Percentiles rank a stretch among this genome's conserved stretches.
Conservation (phyloP, 2,888 invertebrate genomes). For the Nomada goodeniana region DNA sequence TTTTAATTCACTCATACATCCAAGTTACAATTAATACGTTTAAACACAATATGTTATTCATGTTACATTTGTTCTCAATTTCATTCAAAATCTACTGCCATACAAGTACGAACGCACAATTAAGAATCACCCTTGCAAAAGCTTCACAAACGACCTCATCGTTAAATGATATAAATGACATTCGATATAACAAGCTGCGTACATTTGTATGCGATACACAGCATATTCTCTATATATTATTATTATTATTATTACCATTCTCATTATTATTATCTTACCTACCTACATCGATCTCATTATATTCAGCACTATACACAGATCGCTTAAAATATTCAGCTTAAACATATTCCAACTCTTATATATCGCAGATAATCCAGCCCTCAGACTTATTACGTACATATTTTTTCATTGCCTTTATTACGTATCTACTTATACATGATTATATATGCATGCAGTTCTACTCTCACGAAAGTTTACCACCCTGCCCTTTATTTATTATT, state of each 20-base stretch:
- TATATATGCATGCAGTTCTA: conserved; percentile 78
- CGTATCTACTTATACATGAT: conserved; percentile 70
- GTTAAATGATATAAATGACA: background rate
- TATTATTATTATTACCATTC: conserved; percentile 49
- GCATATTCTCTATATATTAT: conserved; percentile 63
- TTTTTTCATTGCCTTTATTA: conserved; percentile 66
- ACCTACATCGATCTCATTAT: conserved; percentile 74
- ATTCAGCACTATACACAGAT: conserved; percentile 77
- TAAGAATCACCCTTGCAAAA: conserved; percentile 1
- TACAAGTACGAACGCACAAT: background rate
- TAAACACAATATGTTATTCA: too few species aligned
- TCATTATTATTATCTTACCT: conserved; percentile 62
- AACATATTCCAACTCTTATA: conserved; percentile 65
- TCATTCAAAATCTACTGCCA: background rate
- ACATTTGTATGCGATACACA: conserved; percentile 44
- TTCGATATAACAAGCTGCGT: conserved; percentile 57
- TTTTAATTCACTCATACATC: too few species aligned
- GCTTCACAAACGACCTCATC: background rate
- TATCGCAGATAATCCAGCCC: conserved; percentile 68
- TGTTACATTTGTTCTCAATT: too few species aligned
- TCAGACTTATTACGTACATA: conserved; percentile 61
- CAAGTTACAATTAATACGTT: too few species aligned
- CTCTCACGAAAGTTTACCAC: conserved; percentile 69
- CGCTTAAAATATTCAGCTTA: conserved; percentile 78
- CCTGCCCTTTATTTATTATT: conserved; percentile 31